Base-by-base conservation (phyloP, 2,113 vertebrate species). In the Mastomys natalensis region DNA sequence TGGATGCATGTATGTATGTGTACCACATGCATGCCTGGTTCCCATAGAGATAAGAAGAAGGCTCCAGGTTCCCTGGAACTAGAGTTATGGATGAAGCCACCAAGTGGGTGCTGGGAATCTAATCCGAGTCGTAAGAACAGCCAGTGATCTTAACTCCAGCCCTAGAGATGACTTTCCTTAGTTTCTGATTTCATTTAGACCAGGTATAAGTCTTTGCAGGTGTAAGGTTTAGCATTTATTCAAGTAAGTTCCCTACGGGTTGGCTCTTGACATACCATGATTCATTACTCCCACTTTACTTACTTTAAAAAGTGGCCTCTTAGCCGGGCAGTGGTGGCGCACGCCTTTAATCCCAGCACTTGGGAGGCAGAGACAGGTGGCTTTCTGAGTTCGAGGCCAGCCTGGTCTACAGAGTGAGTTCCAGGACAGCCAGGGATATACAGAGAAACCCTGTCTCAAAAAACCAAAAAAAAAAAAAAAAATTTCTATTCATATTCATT, bases 191-290 rank as follows among this genome's bases (percentile, higher is more conserved):
- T 77, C 40, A 60, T 66, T 82, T 51, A 84, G 84, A 55, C n/a
- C 91, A 70, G 91, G 93, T 58, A 16, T 72, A 55, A 78, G 48
- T 80, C 22, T 95, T 93, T 82, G 73, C 45, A n/a, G n/a, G n/a
- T n/a, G n/a, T n/a, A n/a, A 95, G 21, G 58, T 84, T 92, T 81
- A 82, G 2, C 77, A 78, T 88, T 95, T 91, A 68, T 94, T 85
- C 40, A 90, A 53, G 21, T 74, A 80, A 43, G 24, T 92, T 34
- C 84, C 40, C 60, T 31, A 10, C 76, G 60, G 29, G 45, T 12
- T 86, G 43, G 43, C 16, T n/a, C 51, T 81, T 34, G 78, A 48
- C 31, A 34, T 40, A 26, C 34, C 95, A 81, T 82, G 26, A 81
- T 12, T 37, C 37, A 40, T 60, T 40, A 60, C 55, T 82, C 37